Evolutionary conservation across 2,888 invertebrate genomes (phyloP).

Genomic region (Melanophora roralis): DNA sequence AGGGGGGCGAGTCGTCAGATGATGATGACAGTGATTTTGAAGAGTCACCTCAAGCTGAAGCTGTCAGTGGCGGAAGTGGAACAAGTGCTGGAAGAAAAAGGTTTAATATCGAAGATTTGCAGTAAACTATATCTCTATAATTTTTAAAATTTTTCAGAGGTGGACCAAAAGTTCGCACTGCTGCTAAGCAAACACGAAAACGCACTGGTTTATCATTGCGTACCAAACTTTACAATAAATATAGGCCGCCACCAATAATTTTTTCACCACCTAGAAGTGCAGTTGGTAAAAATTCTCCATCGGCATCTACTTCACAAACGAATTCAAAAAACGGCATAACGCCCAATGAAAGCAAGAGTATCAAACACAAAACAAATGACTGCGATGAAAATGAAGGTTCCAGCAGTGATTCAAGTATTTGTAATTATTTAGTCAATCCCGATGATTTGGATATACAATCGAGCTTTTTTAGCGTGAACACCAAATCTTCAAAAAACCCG

Average conservation of each 20-base stretch:
- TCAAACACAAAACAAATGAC: constrained; percentile 50
- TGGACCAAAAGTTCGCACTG: constrained; percentile 59
- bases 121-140: background rate
- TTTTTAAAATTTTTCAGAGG: constrained; percentile 33
- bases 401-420: constrained; percentile 77
- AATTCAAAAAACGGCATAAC: constrained; percentile 73
- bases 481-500: constrained; percentile 31
- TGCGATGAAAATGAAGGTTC: constrained; percentile 63
- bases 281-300: constrained; percentile 68
- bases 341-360: constrained; percentile 70
- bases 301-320: constrained; percentile 69
- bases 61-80: constrained; percentile 54
- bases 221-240: constrained; percentile 73
- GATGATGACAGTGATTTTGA: constrained; percentile 75
- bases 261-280: constrained; percentile 65
- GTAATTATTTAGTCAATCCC: constrained; percentile 79
- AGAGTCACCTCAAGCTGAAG: constrained; percentile 59
- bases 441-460: constrained; percentile 80
- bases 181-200: constrained; percentile 68
- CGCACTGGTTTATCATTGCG: constrained; percentile 71
- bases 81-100: constrained; percentile 62
- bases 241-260: constrained; percentile 72
- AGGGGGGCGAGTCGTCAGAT: constrained; percentile 73
- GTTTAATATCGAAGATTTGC: constrained; percentile 61
- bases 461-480: constrained; percentile 77